Conservation (phyloP, 2,113 vertebrate species). For the Pangasianodon gigas region DNA sequence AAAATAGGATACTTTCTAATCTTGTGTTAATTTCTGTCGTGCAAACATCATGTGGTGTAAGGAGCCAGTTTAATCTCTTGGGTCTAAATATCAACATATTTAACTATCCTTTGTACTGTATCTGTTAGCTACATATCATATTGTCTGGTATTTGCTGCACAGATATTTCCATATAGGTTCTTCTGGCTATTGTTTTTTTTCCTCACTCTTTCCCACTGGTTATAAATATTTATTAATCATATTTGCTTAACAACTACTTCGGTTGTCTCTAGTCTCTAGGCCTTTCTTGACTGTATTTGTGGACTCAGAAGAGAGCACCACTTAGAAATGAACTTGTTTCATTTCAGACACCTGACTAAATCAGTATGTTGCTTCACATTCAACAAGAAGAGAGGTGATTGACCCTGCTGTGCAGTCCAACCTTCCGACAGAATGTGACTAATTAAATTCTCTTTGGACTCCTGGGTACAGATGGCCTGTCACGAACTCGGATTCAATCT, state of each 20-base stretch:
- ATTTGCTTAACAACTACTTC: not conserved
- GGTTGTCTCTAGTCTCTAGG: constrained; percentile 3
- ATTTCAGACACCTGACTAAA: constrained; percentile 2
- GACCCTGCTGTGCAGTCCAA: constrained; percentile 12
- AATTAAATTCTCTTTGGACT: constrained; percentile 26
- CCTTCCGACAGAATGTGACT: constrained; percentile 19
- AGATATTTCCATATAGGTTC: not conserved
- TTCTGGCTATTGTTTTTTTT: not conserved
- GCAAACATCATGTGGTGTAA: not conserved
- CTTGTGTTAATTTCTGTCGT: not conserved
- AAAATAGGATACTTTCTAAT: not conserved
- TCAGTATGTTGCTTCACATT: constrained; percentile 23
- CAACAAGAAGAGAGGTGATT: not conserved
- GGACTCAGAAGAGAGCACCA: not conserved
- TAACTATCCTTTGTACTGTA: not conserved
- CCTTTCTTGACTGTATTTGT: not conserved
- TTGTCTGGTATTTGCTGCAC: not conserved
- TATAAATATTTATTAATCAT: not conserved
- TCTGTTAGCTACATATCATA: not conserved
- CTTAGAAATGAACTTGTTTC: not conserved
- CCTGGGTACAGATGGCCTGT: not conserved
- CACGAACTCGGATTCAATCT: not conserved
- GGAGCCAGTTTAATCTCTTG: not conserved
- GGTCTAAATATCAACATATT: not conserved
- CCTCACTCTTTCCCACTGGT: not conserved